phyloP scores from a whole-genome alignment of 2,797 vertebrate species.

The Mus caroli region DNA sequence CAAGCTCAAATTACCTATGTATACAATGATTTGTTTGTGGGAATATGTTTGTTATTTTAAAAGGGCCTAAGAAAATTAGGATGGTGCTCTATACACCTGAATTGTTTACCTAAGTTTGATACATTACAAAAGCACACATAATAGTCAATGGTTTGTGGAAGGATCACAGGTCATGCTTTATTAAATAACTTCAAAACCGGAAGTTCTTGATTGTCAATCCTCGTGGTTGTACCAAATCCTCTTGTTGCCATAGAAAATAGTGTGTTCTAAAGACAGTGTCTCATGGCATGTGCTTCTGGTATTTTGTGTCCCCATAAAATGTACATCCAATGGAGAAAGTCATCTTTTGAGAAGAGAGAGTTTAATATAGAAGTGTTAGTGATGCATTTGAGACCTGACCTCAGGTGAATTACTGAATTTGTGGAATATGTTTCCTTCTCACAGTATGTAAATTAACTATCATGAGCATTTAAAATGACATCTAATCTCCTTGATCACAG shows the following conservation, averaged over 20 bases:
- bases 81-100: not conserved
- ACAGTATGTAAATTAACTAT: not conserved
- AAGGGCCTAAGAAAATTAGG: not conserved
- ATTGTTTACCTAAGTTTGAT: not conserved
- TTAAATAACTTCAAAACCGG: not conserved
- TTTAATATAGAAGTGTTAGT: not conserved
- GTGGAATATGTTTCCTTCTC: not conserved
- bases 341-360: not conserved
- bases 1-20: not conserved
- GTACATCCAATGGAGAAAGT: not conserved
- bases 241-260: not conserved
- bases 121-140: not conserved
- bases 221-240: not conserved
- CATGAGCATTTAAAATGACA: not conserved
- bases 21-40: not conserved
- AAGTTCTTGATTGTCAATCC: not conserved
- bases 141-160: not conserved
- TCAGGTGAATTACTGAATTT: not conserved
- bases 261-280: not conserved
- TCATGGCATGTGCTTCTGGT: not conserved
- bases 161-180: not conserved
- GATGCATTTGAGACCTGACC: not conserved
- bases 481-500: not conserved
- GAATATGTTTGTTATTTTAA: not conserved
- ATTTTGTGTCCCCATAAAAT: not conserved